phyloP scores from a whole-genome alignment of 2,888 invertebrate species.

The Agrilus mali region DNA sequence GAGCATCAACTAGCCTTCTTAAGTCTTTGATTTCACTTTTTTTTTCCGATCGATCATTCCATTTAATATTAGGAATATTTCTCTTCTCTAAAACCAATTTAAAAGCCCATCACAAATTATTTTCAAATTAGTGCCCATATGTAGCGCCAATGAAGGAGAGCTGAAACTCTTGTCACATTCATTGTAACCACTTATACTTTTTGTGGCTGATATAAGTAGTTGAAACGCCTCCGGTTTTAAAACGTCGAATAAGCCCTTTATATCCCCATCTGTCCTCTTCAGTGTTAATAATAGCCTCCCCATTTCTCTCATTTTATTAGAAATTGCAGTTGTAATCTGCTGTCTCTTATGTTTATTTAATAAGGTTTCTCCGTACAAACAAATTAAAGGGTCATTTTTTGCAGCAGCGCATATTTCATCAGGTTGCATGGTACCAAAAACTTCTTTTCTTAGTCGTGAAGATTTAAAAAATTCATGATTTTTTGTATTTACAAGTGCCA shows the following conservation, averaged over 20 bases:
- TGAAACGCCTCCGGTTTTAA: slow-evolving; percentile 9
- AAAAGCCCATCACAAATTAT: slow-evolving; percentile 7
- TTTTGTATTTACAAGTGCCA: slow-evolving; percentile 6
- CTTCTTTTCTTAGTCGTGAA: slow-evolving; percentile 7
- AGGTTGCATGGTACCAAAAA: slow-evolving; percentile 10
- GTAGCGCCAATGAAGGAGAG: slow-evolving; percentile 10
- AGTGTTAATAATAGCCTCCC: slow-evolving; percentile 8
- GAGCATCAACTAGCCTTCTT: slow-evolving; percentile 7
- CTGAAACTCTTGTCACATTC: slow-evolving; percentile 6
- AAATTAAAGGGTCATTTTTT: slow-evolving; percentile 10
- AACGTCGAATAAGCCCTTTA: slow-evolving; percentile 7
- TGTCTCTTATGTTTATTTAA: slow-evolving; percentile 12
- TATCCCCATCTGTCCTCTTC: slow-evolving; percentile 1
- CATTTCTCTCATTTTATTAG: slow-evolving; percentile 12
- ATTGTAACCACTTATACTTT: slow-evolving; percentile 11
- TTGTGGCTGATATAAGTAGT: slow-evolving; percentile 7
- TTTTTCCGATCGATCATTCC: slow-evolving; percentile 2
- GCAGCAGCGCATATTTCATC: slow-evolving; percentile 7
- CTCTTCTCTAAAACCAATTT: slow-evolving; percentile 9
- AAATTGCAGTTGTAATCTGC: slow-evolving; percentile 9
- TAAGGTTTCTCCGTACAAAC: slow-evolving; percentile 10
- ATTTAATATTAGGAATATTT: slow-evolving; percentile 6
- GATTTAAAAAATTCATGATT: slow-evolving; percentile 7
- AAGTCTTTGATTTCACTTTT: slow-evolving; percentile 11
- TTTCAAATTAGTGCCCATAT: too few species aligned